Percentiles rank a stretch among this genome's conserved stretches.
phyloP scores from a whole-genome alignment of 1,140 invertebrate genomes.

The Meloidogyne hapla region DNA sequence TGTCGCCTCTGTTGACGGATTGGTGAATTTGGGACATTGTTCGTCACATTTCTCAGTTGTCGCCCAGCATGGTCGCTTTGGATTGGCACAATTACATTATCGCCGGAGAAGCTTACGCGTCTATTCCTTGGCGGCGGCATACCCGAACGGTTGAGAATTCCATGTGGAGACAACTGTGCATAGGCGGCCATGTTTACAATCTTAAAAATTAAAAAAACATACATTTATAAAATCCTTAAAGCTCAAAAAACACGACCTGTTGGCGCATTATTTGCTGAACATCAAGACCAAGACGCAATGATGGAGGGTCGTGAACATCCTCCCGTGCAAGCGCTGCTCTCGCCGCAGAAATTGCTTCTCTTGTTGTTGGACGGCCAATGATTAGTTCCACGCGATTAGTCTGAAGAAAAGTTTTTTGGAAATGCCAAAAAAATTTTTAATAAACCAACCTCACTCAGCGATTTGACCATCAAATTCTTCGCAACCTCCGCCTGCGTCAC shows the following conservation, averaged over 20 bases:
- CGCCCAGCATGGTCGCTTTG: not conserved
- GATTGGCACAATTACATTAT: conserved; percentile 3
- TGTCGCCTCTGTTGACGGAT: not conserved
- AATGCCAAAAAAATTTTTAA: not conserved
- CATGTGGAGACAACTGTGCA: not conserved
- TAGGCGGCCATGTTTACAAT: not conserved
- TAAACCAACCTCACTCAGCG: not conserved
- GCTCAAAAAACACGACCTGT: not conserved
- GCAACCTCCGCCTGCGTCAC: not conserved
- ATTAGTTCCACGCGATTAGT: not conserved
- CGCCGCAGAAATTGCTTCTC: not conserved
- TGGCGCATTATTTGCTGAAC: conserved; percentile 1
- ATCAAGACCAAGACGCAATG: not conserved
- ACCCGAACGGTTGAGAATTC: not conserved
- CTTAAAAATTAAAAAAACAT: not conserved
- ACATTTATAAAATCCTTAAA: no score
- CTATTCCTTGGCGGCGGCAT: not conserved
- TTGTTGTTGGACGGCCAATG: not conserved
- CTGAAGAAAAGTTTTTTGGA: not conserved
- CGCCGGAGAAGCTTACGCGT: conserved; percentile 4
- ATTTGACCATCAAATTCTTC: not conserved
- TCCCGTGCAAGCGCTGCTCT: not conserved
- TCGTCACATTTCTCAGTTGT: conserved; percentile 5
- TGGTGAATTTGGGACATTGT: not conserved
- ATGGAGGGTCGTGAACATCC: not conserved